These are phyloP conservation scores for Wasmannia auropunctata DNA, from an alignment of 1,140 invertebrate species.

Conservation along the genomic window DNA sequence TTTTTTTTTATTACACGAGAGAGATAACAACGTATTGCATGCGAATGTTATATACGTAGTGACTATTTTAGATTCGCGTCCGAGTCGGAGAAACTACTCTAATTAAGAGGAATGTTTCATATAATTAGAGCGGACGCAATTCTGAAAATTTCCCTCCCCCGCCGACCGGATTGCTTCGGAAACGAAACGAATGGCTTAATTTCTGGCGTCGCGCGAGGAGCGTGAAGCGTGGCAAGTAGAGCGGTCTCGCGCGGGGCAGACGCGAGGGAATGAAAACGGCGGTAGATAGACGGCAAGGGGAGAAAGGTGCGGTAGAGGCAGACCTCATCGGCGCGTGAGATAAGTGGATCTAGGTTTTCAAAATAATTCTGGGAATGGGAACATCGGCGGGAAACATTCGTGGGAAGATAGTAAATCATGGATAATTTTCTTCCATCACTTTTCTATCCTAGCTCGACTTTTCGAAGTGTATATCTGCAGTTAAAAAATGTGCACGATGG, in stretches of 20 bases:
- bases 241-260: background rate
- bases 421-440: background rate
- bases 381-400: no score
- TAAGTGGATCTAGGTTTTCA: background rate
- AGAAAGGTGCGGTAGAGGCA: background rate
- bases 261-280: constrained; percentile 14
- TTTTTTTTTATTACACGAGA: no score
- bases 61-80: background rate
- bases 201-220: background rate
- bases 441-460: no score
- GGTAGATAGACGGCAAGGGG: background rate
- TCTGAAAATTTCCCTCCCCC: background rate
- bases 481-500: background rate
- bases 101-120: constrained; percentile 54
- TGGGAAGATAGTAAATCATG: background rate
- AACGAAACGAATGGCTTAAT: constrained; percentile 36
- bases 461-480: no score
- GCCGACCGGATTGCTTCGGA: constrained; percentile 16
- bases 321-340: background rate
- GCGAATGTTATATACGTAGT: background rate
- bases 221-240: background rate
- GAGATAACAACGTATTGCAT: background rate
- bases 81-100: background rate
- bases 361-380: background rate
- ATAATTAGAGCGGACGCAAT: constrained; percentile 42